Evolutionary conservation across 2,797 vertebrate species (phyloP).

Genomic region (Pelodytes ibericus): DNA sequence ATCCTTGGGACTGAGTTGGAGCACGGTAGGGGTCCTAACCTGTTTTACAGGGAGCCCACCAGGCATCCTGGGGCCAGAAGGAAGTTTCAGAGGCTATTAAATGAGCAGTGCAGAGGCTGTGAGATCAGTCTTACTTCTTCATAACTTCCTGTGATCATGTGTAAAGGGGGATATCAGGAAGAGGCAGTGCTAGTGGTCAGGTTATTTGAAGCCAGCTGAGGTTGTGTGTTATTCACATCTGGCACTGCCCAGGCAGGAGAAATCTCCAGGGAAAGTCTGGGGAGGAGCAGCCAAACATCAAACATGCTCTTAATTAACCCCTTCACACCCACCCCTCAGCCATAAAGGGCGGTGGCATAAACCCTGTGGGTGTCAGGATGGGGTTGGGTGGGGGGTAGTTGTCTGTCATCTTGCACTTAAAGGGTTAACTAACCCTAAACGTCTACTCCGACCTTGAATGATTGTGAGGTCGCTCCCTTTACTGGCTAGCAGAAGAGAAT

Average conservation of each 20-base stretch:
- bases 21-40: background rate
- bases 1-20: background rate
- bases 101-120: background rate
- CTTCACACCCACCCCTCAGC: background rate
- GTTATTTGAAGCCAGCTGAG: slow-evolving; percentile 31
- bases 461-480: too few species aligned
- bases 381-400: too few species aligned
- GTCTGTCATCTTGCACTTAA: too few species aligned
- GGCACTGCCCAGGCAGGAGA: slow-evolving; percentile 13
- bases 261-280: background rate
- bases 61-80: background rate
- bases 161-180: slow-evolving; percentile 78
- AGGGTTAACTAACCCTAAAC: too few species aligned
- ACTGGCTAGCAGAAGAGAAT: too few species aligned
- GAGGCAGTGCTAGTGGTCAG: slow-evolving; percentile 83
- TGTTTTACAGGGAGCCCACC: slow-evolving; percentile 5
- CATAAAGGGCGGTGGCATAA: too few species aligned
- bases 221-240: background rate
- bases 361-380: too few species aligned
- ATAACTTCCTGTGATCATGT: slow-evolving; percentile 78
- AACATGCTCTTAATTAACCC: slow-evolving; percentile 7
- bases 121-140: background rate
- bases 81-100: background rate
- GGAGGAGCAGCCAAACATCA: background rate
- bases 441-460: too few species aligned